Base-by-base conservation (phyloP, 2,888 invertebrate species). In the Carterocephalus palaemon region DNA sequence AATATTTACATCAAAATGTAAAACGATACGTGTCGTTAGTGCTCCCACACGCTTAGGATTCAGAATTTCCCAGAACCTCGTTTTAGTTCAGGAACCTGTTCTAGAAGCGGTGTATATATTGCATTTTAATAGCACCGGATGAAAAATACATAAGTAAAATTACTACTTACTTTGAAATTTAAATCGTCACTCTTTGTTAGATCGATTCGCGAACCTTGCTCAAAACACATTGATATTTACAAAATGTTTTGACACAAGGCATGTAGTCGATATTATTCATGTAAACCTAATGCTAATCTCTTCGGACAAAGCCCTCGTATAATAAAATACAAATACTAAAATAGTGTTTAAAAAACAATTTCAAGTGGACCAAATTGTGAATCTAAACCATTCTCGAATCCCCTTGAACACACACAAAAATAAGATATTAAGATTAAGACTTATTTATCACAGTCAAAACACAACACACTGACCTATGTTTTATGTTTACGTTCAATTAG, bases 1-100 rank as follows among this genome's bases (percentile, higher is more conserved):
- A 43, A 43, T 29, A 43, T 43, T 26, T 42, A 42, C 49, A 45
- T 23, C 34, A 46, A 52, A n/a, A 52, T 49, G 52, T 49, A 49
- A 52, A 34, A 46, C 39, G 49, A 52, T 46, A 34, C 42, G 42
- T 20, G 34, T 43, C 36, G 36, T 29, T 43, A 43, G 43, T 43
- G 43, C 36, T 36, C 29, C 42, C 20, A 43, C 23, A 36, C 34
- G 26, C 20, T 33, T 42, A 34, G 28, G 36, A 36, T 43, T 36
- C 36, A 23, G 36, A 29, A 43, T 43, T 29, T 43, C 29, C 36
- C 26, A 43, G 43, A 43, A 36, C 43, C 43, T 29, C 43, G 20
- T 43, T 43, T 29, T 43, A 36, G 43, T 43, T 43, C 43, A 43
- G 43, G 36, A 43, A 43, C 43, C 43, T 43, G 43, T 43, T 43